Conservation (phyloP, 2,888 invertebrate species). For the Heteropelma amictum region DNA sequence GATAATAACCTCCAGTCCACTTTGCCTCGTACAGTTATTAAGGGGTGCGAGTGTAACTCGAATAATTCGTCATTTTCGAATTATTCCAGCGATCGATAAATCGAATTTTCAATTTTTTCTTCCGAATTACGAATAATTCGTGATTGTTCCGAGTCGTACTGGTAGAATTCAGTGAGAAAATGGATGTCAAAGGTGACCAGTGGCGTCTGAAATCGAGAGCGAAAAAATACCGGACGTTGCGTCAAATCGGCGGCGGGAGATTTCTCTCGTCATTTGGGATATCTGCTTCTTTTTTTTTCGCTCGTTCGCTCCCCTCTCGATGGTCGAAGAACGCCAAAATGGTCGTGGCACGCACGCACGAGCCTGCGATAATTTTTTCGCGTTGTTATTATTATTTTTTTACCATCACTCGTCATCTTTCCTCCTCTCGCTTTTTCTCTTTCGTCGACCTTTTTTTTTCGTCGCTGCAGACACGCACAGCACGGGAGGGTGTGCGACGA, state of each 20-base stretch:
- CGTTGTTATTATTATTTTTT: no score
- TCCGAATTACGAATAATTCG: no score
- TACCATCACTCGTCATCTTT: no score
- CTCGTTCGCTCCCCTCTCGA: no score
- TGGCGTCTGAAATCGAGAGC: neutral
- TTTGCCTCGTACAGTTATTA: no score
- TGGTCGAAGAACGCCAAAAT: no score
- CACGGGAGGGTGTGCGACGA: conserved; percentile 56
- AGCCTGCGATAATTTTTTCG: no score
- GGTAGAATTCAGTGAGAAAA: neutral
- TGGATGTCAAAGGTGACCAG: neutral
- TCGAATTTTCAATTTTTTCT: neutral
- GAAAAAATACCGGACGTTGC: conserved; percentile 17
- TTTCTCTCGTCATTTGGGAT: conserved; percentile 7
- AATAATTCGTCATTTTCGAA: no score
- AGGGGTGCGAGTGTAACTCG: no score
- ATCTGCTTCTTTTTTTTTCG: conserved; percentile 1
- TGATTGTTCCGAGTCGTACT: no score
- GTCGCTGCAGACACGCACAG: conserved; percentile 15
- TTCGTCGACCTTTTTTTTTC: conserved; percentile 38
- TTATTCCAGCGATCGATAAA: no score
- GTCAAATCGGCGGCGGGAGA: conserved; percentile 35
- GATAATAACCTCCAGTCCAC: neutral
- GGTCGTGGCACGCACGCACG: no score
- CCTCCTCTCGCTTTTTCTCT: conserved; percentile 29